Evolutionary conservation across 2,797 vertebrate species (phyloP).

Genomic region (Menidia menidia): DNA sequence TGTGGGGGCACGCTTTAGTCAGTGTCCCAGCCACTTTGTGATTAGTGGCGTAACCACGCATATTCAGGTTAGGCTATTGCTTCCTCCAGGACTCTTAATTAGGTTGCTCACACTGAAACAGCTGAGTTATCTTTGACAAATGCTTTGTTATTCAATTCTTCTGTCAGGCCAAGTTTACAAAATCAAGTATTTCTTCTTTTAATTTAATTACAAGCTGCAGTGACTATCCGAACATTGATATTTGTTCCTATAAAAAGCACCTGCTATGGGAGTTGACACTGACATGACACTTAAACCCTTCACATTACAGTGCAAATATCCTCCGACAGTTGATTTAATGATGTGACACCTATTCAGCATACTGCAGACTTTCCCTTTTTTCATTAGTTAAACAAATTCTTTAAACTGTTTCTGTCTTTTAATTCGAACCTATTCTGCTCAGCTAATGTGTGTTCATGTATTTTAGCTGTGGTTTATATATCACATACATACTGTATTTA

Average conservation of each 20-base stretch:
- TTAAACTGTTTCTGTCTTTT: not conserved
- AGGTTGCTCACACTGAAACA: too few relatives aligned
- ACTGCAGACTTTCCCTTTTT: not conserved
- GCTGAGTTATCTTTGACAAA: too few relatives aligned
- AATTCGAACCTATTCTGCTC: not conserved
- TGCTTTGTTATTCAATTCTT: not conserved
- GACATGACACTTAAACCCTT: not conserved
- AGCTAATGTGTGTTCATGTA: not conserved
- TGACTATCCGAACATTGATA: not conserved
- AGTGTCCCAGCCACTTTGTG: too few relatives aligned
- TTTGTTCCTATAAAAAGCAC: not conserved
- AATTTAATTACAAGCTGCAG: not conserved
- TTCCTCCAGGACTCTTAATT: not conserved
- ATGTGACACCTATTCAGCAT: not conserved
- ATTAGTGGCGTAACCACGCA: not conserved
- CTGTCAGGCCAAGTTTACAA: not conserved
- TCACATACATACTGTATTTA: not conserved
- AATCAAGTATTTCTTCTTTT: not conserved
- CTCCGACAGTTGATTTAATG: not conserved
- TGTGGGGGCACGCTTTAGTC: too few relatives aligned
- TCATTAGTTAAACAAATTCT: not conserved
- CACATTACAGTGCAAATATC: not conserved
- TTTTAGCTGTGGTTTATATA: too few relatives aligned
- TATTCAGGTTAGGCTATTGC: not conserved
- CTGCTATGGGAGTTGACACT: not conserved